A percentile compares a stretch with the other conserved stretches of the same genome.
Evolutionary conservation across 1,140 invertebrate genomes (phyloP).

Genomic region (Ylistrum balloti): DNA sequence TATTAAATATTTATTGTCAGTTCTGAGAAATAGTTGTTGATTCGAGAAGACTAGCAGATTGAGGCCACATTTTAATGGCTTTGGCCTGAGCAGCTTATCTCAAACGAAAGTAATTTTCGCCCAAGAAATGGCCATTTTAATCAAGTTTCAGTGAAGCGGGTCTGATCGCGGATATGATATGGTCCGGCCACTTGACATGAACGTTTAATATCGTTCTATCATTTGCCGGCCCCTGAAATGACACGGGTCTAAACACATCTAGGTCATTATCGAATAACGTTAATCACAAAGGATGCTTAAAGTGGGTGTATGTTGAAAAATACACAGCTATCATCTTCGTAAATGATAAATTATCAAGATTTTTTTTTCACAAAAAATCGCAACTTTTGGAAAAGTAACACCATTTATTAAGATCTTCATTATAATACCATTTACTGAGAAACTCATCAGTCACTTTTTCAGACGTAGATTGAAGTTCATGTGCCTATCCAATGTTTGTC

Average conservation of each 20-base stretch:
- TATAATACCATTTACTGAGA: background rate
- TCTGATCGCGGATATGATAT: background rate
- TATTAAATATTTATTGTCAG: background rate
- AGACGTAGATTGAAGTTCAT: no score
- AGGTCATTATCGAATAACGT: background rate
- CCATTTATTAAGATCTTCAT: background rate
- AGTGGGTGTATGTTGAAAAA: background rate
- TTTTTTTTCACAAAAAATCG: background rate
- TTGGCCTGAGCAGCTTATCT: background rate
- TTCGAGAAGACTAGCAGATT: background rate
- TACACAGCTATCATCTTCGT: background rate
- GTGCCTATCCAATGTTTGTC: no score
- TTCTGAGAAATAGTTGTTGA: background rate
- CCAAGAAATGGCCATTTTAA: slow-evolving; percentile 38
- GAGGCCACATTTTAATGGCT: slow-evolving; percentile 2
- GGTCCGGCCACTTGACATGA: background rate
- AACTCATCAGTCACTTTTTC: no score
- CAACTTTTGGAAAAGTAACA: background rate
- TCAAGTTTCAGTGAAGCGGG: slow-evolving; percentile 5
- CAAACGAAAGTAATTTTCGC: slow-evolving; percentile 28
- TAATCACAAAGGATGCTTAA: background rate
- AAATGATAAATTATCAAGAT: background rate
- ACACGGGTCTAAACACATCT: background rate
- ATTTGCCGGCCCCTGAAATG: background rate
- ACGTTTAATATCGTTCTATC: background rate